Percentiles rank a stretch among this genome's conserved stretches.
Evolutionary conservation across 1,140 invertebrate species (phyloP).

Genomic region (Drosophila rufa): DNA sequence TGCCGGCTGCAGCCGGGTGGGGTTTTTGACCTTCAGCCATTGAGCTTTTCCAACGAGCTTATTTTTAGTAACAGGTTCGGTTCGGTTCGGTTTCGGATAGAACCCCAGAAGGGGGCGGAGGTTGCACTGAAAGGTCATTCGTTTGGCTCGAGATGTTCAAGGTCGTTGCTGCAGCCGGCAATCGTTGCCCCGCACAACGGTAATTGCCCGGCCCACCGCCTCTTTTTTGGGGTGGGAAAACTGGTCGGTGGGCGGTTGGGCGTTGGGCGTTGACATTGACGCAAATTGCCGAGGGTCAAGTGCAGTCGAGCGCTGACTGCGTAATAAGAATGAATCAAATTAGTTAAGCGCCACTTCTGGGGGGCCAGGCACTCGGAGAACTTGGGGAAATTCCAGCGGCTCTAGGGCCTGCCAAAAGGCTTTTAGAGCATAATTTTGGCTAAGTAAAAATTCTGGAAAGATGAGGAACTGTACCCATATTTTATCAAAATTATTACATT

Average conservation of each 20-base stretch:
- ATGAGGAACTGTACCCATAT: neutral
- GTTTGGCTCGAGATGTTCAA: constrained; percentile 60
- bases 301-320: constrained; percentile 53
- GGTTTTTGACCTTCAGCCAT: constrained; percentile 71
- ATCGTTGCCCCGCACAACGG: constrained; percentile 44
- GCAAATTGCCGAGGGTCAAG: constrained; percentile 78
- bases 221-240: neutral
- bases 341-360: constrained; percentile 51
- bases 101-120: neutral
- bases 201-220: constrained; percentile 55
- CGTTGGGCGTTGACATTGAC: constrained; percentile 68
- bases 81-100: constrained; percentile 21
- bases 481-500: neutral
- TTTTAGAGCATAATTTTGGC: neutral
- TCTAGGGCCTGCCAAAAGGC: neutral
- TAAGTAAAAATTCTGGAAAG: neutral
- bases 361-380: constrained; percentile 14
- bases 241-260: constrained; percentile 8
- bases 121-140: constrained; percentile 75
- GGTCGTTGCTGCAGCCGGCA: constrained; percentile 59
- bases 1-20: constrained; percentile 33
- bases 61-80: constrained; percentile 70
- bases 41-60: constrained; percentile 73
- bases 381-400: constrained; percentile 19
- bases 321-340: constrained; percentile 74